Percentiles rank a stretch among this genome's conserved stretches.
Conservation (phyloP, 2,113 vertebrate species). For the Nothobranchius kuhntae region DNA sequence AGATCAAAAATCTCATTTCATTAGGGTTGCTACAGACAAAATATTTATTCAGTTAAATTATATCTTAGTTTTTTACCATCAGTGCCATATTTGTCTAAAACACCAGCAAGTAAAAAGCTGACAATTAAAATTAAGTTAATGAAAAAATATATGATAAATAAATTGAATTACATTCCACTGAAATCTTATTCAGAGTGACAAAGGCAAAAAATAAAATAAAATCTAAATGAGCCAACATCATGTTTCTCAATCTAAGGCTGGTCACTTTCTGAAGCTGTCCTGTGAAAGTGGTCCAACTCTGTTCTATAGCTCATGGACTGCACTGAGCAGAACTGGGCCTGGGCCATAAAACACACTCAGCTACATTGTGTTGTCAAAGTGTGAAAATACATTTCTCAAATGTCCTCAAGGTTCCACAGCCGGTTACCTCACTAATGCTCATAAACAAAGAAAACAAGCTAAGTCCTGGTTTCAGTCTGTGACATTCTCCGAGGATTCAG, state of each 20-base stretch:
- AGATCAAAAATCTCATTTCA: background rate
- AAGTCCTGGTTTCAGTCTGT: slow-evolving; percentile 39
- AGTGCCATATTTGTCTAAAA: background rate
- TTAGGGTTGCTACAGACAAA: background rate
- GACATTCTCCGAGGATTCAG: slow-evolving; percentile 63
- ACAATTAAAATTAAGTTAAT: slow-evolving; percentile 13
- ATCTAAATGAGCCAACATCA: background rate
- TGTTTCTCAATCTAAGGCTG: background rate
- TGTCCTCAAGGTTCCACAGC: slow-evolving; percentile 6
- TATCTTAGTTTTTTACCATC: slow-evolving; percentile 1
- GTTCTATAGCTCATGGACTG: background rate
- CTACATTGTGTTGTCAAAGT: slow-evolving; percentile 29
- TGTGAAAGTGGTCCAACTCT: background rate
- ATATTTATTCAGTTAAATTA: slow-evolving; percentile 1
- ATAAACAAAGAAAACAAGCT: slow-evolving; percentile 33
- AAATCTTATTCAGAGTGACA: background rate
- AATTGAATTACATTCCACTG: background rate
- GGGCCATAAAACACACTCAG: slow-evolving; percentile 5
- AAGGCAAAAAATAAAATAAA: background rate
- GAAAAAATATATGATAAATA: slow-evolving; percentile 21
- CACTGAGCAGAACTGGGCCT: background rate
- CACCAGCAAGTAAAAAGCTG: background rate
- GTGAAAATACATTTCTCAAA: slow-evolving; percentile 22
- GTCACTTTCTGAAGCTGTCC: background rate
- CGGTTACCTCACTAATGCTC: slow-evolving; percentile 24